These are phyloP conservation scores for Ferrisia virgata DNA, from an alignment of 2,888 invertebrate genomes.

Conservation along the genomic window DNA sequence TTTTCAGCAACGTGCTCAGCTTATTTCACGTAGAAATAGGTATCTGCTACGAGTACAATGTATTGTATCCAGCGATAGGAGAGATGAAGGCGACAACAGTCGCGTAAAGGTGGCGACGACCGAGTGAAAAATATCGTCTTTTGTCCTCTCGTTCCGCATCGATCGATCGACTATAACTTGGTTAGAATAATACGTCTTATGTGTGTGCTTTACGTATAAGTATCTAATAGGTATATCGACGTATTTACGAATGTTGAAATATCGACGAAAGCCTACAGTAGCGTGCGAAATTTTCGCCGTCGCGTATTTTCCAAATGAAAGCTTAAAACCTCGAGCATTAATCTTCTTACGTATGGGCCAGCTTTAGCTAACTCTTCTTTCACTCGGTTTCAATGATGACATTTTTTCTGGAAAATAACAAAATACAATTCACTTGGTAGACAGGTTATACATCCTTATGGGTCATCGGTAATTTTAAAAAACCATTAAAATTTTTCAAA, in stretches of 20 bases:
- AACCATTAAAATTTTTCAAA: no score
- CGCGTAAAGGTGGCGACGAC: no score
- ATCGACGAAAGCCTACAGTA: not conserved
- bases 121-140: not conserved
- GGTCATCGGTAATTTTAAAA: no score
- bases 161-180: not conserved
- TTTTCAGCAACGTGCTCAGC: not conserved
- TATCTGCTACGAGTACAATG: not conserved
- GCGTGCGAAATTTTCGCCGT: not conserved
- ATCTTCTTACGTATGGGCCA: not conserved
- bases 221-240: no score
- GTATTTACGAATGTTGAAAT: no score
- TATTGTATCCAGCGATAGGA: no score
- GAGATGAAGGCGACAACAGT: no score
- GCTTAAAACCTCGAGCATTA: not conserved
- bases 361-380: not conserved
- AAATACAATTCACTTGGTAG: not conserved
- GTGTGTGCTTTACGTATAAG: no score
- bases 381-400: not conserved
- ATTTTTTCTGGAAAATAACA: not conserved
- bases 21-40: not conserved
- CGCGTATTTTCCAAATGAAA: no score
- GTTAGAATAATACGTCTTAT: not conserved
- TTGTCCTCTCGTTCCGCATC: not conserved
- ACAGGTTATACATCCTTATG: no score